Conservation (phyloP, 2,797 vertebrate species). For the Sebastes miniatus region DNA sequence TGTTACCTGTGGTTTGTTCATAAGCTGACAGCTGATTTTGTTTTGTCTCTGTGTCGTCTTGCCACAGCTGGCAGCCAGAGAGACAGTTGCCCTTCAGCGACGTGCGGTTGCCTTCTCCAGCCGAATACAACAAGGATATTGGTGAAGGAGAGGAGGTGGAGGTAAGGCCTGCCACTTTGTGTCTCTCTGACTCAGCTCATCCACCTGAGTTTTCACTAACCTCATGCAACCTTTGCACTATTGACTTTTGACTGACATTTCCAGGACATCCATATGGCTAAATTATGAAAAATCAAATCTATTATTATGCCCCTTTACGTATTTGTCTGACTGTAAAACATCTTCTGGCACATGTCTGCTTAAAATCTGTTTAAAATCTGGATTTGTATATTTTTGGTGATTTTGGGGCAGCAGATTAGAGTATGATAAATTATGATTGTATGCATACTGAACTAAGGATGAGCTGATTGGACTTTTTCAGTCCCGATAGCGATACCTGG, state of each 20-base stretch:
- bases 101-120: slow-evolving; percentile 90
- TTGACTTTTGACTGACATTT: background rate
- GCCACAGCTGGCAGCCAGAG: slow-evolving; percentile 91
- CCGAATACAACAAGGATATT: slow-evolving; percentile 90
- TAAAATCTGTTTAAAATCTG: background rate
- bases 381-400: background rate
- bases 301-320: background rate
- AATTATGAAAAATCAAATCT: background rate
- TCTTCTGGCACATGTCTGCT: background rate
- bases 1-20: background rate
- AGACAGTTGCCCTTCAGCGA: slow-evolving; percentile 93
- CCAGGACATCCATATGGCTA: background rate
- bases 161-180: slow-evolving; percentile 73
- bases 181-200: background rate
- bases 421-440: background rate
- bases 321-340: background rate
- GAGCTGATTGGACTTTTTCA: too few species aligned
- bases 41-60: slow-evolving; percentile 4
- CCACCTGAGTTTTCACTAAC: background rate
- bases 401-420: background rate
- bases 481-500: too few species aligned
- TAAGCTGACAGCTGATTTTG: slow-evolving; percentile 18
- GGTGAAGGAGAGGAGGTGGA: slow-evolving; percentile 93
- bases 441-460: background rate
- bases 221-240: background rate